Evolutionary conservation across 2,888 invertebrate species (phyloP).

Genomic region (Hetaerina titia): DNA sequence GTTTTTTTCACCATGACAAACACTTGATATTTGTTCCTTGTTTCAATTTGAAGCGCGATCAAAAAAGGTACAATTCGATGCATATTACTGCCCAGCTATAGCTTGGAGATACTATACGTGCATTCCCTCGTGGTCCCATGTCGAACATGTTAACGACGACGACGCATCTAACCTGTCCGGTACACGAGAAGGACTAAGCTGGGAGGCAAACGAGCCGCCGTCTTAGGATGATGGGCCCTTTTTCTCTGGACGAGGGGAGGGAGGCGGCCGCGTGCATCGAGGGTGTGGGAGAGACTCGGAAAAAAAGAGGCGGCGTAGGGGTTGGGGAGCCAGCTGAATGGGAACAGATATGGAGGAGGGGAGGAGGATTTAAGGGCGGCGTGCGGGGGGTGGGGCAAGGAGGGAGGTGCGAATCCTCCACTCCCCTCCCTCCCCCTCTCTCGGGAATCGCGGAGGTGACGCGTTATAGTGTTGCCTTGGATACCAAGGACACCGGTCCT

Average conservation of each 20-base stretch:
- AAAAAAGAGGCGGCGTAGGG: not conserved
- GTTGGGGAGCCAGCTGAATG: not conserved
- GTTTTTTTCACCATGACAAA: too few relatives aligned
- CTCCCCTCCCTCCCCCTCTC: not conserved
- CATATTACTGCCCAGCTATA: too few relatives aligned
- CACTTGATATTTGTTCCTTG: too few relatives aligned
- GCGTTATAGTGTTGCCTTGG: slow-evolving; percentile 40
- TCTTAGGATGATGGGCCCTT: not conserved
- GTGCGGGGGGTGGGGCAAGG: not conserved
- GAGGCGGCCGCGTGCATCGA: not conserved
- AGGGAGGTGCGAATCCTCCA: not conserved
- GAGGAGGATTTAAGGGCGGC: not conserved
- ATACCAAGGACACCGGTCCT: not conserved
- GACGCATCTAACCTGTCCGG: too few relatives aligned
- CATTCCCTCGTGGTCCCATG: too few relatives aligned
- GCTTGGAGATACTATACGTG: too few relatives aligned
- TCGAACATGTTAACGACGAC: too few relatives aligned
- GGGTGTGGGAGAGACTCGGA: too few relatives aligned
- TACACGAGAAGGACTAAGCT: too few relatives aligned
- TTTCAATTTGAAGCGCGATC: too few relatives aligned
- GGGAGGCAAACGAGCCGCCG: too few relatives aligned
- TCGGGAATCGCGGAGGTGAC: slow-evolving; percentile 25
- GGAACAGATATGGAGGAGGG: not conserved
- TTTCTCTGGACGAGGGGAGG: not conserved
- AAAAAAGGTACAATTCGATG: too few relatives aligned